Evolutionary conservation across 2,888 invertebrate species (phyloP).

Genomic region (Agrotis exclamationis): DNA sequence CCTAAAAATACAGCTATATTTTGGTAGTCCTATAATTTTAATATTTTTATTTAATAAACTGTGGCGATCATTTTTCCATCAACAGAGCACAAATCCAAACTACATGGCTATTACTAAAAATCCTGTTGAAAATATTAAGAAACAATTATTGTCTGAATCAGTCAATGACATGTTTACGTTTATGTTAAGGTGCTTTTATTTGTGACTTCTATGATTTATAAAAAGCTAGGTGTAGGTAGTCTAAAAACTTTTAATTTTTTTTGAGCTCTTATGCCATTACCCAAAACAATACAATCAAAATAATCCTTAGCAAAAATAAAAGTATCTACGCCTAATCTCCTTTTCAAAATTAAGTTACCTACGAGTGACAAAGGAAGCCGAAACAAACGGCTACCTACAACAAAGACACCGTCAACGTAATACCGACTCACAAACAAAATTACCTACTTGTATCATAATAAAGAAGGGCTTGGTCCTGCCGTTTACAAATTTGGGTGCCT

Average conservation of each 20-base stretch:
- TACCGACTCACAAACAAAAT: constrained; percentile 51
- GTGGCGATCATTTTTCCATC: too few species aligned
- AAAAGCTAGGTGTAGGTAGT: background rate
- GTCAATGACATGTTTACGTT: too few species aligned
- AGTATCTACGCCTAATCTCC: background rate
- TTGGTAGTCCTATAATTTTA: too few species aligned
- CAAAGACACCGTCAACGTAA: constrained; percentile 23
- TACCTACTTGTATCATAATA: constrained; percentile 53
- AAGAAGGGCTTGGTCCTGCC: constrained; percentile 45
- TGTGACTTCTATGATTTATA: too few species aligned
- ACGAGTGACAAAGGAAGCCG: constrained; percentile 10
- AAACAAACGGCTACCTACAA: constrained; percentile 26
- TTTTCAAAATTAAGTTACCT: constrained; percentile 8
- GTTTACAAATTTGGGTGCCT: constrained; percentile 50
- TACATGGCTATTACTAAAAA: too few species aligned
- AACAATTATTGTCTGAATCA: too few species aligned
- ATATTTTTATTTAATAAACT: too few species aligned
- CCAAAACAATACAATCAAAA: background rate
- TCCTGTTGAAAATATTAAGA: too few species aligned
- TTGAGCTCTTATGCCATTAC: too few species aligned
- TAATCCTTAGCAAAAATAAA: background rate
- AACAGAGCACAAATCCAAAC: too few species aligned
- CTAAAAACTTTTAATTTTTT: background rate
- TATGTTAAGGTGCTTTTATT: background rate
- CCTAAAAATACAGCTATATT: too few species aligned